Percentiles rank a stretch among this genome's conserved stretches.
phyloP scores from a whole-genome alignment of 2,113 vertebrate species.

The Catagonus wagneri region DNA sequence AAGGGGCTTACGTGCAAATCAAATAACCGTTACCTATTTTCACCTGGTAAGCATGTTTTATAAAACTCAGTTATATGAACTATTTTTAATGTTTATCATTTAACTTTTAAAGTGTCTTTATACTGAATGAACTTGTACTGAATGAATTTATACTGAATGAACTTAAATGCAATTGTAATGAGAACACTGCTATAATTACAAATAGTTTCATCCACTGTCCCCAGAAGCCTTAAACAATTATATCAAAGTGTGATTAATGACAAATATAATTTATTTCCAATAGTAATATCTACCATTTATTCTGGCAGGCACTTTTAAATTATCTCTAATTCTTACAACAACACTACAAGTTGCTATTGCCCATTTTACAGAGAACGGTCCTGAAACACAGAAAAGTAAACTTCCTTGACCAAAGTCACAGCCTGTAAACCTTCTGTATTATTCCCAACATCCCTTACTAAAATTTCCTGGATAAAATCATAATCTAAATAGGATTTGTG shows the following conservation, averaged over 20 bases:
- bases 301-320: neutral
- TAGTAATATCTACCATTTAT: neutral
- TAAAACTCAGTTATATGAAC: neutral
- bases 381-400: neutral
- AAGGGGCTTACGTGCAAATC: neutral
- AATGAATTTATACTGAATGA: neutral
- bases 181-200: neutral
- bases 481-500: neutral
- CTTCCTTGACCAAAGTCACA: neutral
- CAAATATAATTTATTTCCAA: neutral
- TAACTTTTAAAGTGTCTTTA: constrained; percentile 31
- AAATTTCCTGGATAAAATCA: neutral
- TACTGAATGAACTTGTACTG: neutral
- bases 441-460: neutral
- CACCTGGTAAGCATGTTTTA: neutral
- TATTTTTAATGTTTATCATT: constrained; percentile 18
- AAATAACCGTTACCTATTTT: neutral
- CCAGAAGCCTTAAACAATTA: neutral
- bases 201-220: neutral
- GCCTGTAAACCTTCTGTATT: neutral
- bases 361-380: neutral
- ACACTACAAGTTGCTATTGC: neutral
- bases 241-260: neutral
- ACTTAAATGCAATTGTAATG: neutral
- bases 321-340: neutral